Conservation (phyloP, 1,140 invertebrate genomes). For the Melitaea cinxia region DNA sequence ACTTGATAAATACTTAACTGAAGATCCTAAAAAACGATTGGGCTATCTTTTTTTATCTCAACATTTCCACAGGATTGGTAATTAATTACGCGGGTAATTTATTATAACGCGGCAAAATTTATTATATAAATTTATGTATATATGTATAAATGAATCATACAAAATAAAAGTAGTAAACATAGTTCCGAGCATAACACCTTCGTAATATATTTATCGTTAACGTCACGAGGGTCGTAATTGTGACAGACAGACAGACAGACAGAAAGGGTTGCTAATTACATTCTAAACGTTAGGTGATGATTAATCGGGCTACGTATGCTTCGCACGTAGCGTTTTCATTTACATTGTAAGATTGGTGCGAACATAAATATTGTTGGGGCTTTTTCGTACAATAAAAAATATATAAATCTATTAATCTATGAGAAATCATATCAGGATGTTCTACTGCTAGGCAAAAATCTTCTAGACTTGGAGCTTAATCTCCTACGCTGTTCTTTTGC, state of each 20-base stretch:
- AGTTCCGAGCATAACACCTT: constrained; percentile 6
- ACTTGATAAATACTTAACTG: too few species aligned
- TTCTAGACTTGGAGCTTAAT: too few species aligned
- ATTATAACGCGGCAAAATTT: too few species aligned
- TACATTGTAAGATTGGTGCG: neutral
- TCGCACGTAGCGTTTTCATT: constrained; percentile 7
- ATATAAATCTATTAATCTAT: too few species aligned
- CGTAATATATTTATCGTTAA: constrained; percentile 21
- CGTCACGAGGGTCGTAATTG: constrained; percentile 53
- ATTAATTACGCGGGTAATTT: too few species aligned
- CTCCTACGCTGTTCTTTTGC: too few species aligned
- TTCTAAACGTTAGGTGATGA: constrained; percentile 51
- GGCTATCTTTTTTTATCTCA: too few species aligned
- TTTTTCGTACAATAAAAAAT: too few species aligned
- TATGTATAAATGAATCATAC: neutral
- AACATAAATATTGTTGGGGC: neutral
- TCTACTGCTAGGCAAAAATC: too few species aligned
- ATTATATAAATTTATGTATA: neutral
- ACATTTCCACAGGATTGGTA: too few species aligned
- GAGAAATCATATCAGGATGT: too few species aligned
- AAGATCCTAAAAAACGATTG: too few species aligned
- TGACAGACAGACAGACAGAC: constrained; percentile 53
- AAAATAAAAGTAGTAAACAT: neutral
- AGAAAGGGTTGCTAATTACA: constrained; percentile 62
- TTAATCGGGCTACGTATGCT: constrained; percentile 36